Conservation (phyloP, 2,113 vertebrate genomes). For the Hippopotamus amphibius region DNA sequence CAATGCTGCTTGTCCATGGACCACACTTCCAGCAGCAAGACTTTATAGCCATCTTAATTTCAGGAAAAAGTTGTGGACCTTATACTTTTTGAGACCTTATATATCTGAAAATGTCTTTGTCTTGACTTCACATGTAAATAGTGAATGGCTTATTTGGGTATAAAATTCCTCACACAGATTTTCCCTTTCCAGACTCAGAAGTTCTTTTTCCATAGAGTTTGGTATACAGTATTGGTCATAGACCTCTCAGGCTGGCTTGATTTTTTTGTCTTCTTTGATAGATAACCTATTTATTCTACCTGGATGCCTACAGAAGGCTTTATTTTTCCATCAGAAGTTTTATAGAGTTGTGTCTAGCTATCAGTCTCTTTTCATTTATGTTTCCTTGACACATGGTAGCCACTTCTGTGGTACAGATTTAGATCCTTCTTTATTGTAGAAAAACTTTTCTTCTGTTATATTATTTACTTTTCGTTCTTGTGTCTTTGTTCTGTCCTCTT, state of each 20-base stretch:
- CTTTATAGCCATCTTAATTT: slow-evolving; percentile 29
- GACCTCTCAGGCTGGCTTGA: neutral
- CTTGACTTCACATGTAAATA: neutral
- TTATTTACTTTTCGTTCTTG: neutral
- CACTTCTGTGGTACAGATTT: neutral
- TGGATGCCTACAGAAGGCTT: neutral
- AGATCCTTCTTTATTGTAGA: neutral
- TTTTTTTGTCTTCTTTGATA: neutral
- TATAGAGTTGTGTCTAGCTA: neutral
- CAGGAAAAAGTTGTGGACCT: neutral
- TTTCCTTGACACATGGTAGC: neutral
- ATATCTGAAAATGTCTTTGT: neutral
- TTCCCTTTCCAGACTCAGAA: neutral
- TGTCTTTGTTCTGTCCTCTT: neutral
- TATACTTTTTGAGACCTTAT: neutral
- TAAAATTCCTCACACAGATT: neutral
- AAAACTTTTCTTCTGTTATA: neutral
- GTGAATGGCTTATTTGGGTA: neutral
- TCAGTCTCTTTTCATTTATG: neutral
- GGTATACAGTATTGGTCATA: neutral
- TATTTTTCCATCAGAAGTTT: neutral
- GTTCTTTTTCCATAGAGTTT: neutral
- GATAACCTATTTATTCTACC: neutral
- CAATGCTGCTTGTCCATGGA: neutral
- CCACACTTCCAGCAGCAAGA: neutral